phyloP scores from a whole-genome alignment of 2,888 invertebrate species.

The Alviniconcha strummeri region DNA sequence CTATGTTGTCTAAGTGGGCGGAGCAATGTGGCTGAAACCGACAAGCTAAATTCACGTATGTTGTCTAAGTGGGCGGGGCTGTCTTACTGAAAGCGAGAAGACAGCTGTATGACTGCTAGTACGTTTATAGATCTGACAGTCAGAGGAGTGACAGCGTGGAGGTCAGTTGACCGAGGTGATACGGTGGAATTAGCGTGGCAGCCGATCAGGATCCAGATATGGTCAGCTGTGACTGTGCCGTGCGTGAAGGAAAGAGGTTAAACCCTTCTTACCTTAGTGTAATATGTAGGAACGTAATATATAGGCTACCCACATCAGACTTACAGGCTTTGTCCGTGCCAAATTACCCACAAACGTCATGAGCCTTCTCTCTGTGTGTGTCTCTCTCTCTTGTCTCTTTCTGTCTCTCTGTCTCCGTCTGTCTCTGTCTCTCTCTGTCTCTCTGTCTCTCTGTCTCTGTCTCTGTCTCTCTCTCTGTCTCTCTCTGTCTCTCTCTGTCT shows the following conservation, averaged over 20 bases:
- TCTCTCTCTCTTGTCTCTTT: not conserved
- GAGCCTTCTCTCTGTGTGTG: not conserved
- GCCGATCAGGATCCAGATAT: no score
- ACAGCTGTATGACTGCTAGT: no score
- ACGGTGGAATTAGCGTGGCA: no score
- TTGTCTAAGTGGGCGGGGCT: not conserved
- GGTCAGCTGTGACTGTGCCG: no score
- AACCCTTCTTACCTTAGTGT: not conserved
- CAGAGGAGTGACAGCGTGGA: no score
- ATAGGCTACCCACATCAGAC: no score
- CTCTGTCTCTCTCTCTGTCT: not conserved
- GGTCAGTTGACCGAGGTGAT: no score
- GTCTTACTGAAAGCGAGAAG: no score
- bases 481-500: conserved; percentile 11
- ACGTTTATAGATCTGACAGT: no score
- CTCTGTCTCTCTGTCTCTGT: not conserved
- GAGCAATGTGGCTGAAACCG: no score
- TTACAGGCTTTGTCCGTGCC: not conserved
- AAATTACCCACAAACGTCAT: not conserved
- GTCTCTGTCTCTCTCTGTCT: not conserved
- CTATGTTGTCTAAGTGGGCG: not conserved
- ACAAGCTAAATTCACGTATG: not conserved
- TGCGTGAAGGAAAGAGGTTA: no score
- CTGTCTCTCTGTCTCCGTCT: not conserved
- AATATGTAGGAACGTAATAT: no score